A percentile compares a stretch with the other conserved stretches of the same genome.
These are phyloP conservation scores for Monodelphis domestica DNA, from an alignment of 2,797 vertebrate genomes.

Conservation along the genomic window DNA sequence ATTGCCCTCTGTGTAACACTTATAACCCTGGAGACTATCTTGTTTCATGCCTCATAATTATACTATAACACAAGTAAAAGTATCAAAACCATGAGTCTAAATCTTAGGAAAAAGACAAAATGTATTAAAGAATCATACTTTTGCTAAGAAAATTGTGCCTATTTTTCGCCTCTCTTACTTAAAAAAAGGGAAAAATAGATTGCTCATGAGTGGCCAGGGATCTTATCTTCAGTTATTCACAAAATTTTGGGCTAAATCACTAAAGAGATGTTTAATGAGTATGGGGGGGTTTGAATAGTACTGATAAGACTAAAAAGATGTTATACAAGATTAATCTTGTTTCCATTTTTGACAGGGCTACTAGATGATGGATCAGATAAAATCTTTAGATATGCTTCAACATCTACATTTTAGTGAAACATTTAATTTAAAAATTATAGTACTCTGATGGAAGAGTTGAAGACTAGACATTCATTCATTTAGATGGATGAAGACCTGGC, in stretches of 20 bases:
- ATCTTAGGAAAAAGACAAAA: background rate
- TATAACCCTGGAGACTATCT: background rate
- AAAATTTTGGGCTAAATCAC: background rate
- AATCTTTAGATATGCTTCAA: background rate
- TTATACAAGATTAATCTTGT: background rate
- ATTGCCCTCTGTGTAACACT: background rate
- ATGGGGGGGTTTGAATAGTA: no score
- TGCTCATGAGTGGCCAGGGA: background rate
- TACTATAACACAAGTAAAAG: background rate
- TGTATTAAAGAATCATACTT: background rate
- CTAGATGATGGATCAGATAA: background rate
- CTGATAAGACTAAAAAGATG: background rate
- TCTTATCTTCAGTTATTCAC: background rate
- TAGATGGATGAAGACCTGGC: background rate
- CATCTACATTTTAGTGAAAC: background rate
- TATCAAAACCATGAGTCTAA: background rate
- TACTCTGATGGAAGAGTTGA: background rate
- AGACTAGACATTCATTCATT: background rate
- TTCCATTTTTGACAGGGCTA: background rate
- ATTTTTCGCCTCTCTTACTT: background rate
- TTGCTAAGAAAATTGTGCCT: background rate
- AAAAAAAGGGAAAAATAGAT: background rate
- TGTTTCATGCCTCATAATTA: background rate
- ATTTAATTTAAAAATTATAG: background rate
- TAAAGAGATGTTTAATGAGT: background rate